These are phyloP conservation scores for Sipha maydis DNA, from an alignment of 2,888 invertebrate genomes.

Conservation along the genomic window DNA sequence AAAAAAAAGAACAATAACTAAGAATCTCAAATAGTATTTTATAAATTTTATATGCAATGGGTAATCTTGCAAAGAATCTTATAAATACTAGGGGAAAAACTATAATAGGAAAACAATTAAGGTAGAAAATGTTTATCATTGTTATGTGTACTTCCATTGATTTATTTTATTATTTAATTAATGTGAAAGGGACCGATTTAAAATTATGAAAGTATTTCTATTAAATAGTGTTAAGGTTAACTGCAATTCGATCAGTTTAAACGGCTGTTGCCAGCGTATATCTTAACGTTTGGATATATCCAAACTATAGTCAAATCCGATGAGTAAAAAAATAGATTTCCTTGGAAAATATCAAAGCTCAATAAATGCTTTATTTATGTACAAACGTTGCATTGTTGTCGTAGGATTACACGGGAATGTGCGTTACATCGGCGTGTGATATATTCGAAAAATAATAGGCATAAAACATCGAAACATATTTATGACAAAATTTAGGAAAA, in stretches of 20 bases:
- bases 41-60: not conserved
- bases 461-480: not conserved
- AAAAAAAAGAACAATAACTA: constrained; percentile 17
- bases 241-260: not conserved
- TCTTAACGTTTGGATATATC: no score
- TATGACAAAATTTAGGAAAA: not conserved
- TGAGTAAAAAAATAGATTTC: no score
- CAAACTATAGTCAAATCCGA: no score
- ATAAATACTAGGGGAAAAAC: not conserved
- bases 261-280: not conserved
- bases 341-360: no score
- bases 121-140: no score
- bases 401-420: no score
- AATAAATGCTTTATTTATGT: no score
- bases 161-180: not conserved
- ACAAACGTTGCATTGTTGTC: no score
- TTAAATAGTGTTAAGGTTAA: not conserved
- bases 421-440: no score
- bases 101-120: not conserved
- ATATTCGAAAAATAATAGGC: not conserved
- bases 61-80: not conserved
- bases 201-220: not conserved
- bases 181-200: not conserved
- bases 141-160: no score
- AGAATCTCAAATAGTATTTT: constrained; percentile 10